A percentile compares a stretch with the other conserved stretches of the same genome.
These are phyloP conservation scores for Allygus modestus DNA, from an alignment of 2,888 invertebrate genomes.

Conservation along the genomic window DNA sequence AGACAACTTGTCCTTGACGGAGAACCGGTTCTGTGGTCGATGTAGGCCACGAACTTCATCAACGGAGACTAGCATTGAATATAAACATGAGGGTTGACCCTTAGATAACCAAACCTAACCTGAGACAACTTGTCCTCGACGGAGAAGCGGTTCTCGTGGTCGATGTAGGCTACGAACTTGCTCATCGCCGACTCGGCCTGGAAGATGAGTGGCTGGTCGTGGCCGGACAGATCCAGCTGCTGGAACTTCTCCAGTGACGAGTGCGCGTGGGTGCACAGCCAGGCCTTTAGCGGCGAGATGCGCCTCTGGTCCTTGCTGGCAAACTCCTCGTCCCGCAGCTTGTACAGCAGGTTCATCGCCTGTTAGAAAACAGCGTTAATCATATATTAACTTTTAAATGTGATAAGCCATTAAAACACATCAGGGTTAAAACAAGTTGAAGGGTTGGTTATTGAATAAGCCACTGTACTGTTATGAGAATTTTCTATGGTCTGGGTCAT, in stretches of 20 bases:
- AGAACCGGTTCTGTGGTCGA: no score
- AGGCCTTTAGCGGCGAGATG: slow-evolving; percentile 92
- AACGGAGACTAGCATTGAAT: no score
- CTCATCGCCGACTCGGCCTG: slow-evolving; percentile 91
- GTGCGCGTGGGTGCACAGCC: slow-evolving; percentile 93
- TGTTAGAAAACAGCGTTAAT: slow-evolving; percentile 70
- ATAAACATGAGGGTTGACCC: no score
- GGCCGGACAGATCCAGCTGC: slow-evolving; percentile 80
- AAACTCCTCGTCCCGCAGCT: slow-evolving; percentile 87
- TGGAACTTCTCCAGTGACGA: slow-evolving; percentile 90
- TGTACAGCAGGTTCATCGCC: slow-evolving; percentile 96
- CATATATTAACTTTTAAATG: no score
- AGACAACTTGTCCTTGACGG: no score
- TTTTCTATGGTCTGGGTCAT: no score
- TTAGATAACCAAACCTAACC: slow-evolving; percentile 78
- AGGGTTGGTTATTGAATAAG: no score
- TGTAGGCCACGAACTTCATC: no score
- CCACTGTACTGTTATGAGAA: no score
- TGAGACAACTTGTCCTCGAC: slow-evolving; percentile 96
- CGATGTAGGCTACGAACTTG: slow-evolving; percentile 95
- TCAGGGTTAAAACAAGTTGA: neutral
- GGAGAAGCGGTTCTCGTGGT: slow-evolving; percentile 92
- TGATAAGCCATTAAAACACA: no score
- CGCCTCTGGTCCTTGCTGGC: slow-evolving; percentile 85
- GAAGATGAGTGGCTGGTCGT: slow-evolving; percentile 87